Percentiles rank a stretch among this genome's conserved stretches.
These are phyloP conservation scores for Lucilia sericata DNA, from an alignment of 1,140 invertebrate genomes.

Conservation along the genomic window DNA sequence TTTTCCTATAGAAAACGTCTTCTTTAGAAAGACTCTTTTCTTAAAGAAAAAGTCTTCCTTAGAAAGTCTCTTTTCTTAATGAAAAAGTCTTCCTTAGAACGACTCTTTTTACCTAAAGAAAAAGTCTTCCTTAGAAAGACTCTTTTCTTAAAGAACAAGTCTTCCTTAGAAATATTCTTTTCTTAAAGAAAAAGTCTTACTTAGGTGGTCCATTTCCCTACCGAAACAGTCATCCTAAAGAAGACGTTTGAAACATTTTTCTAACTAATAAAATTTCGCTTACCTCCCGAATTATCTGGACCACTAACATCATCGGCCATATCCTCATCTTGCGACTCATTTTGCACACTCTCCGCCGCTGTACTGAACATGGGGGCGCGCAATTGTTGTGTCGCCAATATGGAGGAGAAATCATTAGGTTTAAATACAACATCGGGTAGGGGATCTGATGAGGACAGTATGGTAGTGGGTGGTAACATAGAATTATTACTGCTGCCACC, in stretches of 20 bases:
- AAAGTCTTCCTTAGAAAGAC: no score
- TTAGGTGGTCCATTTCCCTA: no score
- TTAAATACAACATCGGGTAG: constrained; percentile 64
- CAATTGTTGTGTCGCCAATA: constrained; percentile 62
- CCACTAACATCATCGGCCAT: constrained; percentile 51
- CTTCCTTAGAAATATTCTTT: no score
- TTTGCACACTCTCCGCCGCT: background rate
- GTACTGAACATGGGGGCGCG: constrained; percentile 50
- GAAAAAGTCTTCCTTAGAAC: no score
- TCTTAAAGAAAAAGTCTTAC: no score
- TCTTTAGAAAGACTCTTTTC: no score
- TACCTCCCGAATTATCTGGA: constrained; percentile 60
- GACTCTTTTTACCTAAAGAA: no score
- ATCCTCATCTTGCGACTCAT: constrained; percentile 56
- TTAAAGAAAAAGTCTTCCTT: no score
- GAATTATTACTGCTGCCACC: constrained; percentile 47
- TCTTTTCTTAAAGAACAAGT: no score
- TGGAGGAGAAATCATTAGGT: constrained; percentile 64
- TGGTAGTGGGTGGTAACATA: constrained; percentile 63
- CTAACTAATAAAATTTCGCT: constrained; percentile 25
- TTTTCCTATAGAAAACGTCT: no score
- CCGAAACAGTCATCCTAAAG: no score
- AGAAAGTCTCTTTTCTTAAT: no score
- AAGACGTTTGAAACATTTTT: background rate
- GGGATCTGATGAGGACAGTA: constrained; percentile 62